Base-by-base conservation (phyloP, 2,113 vertebrate genomes). In the Trachemys scripta region DNA sequence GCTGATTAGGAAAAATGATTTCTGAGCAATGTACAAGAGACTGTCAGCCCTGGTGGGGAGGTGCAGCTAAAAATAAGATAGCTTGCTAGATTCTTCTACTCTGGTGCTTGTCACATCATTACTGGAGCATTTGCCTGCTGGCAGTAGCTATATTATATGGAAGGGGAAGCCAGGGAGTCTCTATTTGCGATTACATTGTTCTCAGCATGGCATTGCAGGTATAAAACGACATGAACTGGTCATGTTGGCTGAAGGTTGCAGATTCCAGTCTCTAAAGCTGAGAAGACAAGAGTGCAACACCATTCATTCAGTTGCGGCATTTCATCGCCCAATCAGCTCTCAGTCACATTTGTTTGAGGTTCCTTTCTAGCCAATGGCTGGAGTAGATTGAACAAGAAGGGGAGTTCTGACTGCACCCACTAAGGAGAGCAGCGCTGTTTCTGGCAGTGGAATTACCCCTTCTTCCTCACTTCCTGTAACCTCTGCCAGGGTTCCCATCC, bases 131-230 rank as follows among this genome's bases (percentile, higher is more conserved):
- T 47, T 47, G 75, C 12, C 75, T 29, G 5, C 25, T 14, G 24
- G 42, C 24, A 27, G 75, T 47, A 45, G 22, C 75, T 78, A 17
- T 42, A 0, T 31, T 22, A 22, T 1, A 0, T 2, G n/a, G 6
- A 31, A 92, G 22, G 20, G 72, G 45, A 51, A 90, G 84, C 80
- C 8, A 4, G 38, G 8, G 82, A 27, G 42, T 72, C n/a, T 47
- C 22, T 35, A 59, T 88, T 69, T 87, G 38, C 47, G 69, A 31
- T 91, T 47, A 53, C 12, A 80, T 57, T 87, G 31, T 94, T 88
- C 53, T 51, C 51, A 24, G 4, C 62, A 1, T 16, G 49, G 22
- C 4, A 5, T 38, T 65, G 59, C 79, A 24, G 6, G 0, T 38
- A 47, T 84, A 82, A 85, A 80, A 17, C 5, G 45, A 1, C 1